Conservation (phyloP, 2,888 invertebrate species). For the Bombylius discolor region DNA sequence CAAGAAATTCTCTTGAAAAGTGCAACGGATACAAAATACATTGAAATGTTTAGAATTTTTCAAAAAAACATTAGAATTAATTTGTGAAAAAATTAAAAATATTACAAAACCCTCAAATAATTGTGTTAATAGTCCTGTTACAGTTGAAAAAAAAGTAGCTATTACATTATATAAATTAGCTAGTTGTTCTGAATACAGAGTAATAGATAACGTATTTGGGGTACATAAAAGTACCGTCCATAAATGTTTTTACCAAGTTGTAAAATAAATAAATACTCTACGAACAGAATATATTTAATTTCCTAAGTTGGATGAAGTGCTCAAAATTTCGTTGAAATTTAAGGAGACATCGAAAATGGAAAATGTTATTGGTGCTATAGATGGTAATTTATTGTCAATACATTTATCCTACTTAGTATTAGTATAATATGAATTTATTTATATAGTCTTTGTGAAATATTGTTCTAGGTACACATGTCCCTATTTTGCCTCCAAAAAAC, state of each 20-base stretch:
- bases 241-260: slow-evolving; percentile 18
- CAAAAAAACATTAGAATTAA: neutral
- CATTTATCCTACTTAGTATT: neutral
- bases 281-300: slow-evolving; percentile 17
- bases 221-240: slow-evolving; percentile 17
- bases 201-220: slow-evolving; percentile 17
- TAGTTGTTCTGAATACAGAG: slow-evolving; percentile 16
- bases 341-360: neutral
- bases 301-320: slow-evolving; percentile 19
- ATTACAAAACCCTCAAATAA: slow-evolving; percentile 1
- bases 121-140: slow-evolving; percentile 7
- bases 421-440: too few relatives aligned
- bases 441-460: too few relatives aligned
- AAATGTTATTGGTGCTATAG: slow-evolving; percentile 3
- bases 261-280: slow-evolving; percentile 18
- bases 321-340: slow-evolving; percentile 1
- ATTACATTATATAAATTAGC: slow-evolving; percentile 16
- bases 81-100: slow-evolving; percentile 3
- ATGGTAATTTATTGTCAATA: neutral
- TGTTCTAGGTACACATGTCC: neutral
- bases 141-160: slow-evolving; percentile 15
- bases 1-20: too few relatives aligned
- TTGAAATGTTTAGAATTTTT: neutral
- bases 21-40: neutral
- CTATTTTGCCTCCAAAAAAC: neutral